phyloP scores from a whole-genome alignment of 2,797 vertebrate species.

The Platalea minor region DNA sequence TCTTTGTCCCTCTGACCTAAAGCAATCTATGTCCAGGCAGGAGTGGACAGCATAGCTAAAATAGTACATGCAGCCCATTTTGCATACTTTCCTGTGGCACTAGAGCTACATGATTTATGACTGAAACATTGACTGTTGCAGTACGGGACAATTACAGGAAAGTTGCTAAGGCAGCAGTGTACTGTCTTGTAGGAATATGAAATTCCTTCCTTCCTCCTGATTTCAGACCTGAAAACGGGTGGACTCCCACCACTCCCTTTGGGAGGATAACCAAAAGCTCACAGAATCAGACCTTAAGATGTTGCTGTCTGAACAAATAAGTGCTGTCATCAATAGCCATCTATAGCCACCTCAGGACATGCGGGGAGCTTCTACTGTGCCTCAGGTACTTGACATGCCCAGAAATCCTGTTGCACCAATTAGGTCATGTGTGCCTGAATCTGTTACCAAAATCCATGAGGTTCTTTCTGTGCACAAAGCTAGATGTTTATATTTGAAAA shows the following conservation, averaged over 20 bases:
- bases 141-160: slow-evolving; percentile 2
- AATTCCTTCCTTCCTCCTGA: slow-evolving; percentile 20
- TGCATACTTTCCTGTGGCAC: slow-evolving; percentile 19
- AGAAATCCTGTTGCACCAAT: neutral
- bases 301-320: neutral
- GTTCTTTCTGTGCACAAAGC: neutral
- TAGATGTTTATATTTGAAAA: neutral
- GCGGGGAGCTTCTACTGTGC: neutral
- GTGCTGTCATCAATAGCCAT: neutral
- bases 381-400: neutral
- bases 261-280: neutral
- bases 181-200: neutral
- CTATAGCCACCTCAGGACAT: neutral
- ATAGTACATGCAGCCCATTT: neutral
- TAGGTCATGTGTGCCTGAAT: neutral
- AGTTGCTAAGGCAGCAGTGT: neutral
- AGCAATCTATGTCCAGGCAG: neutral
- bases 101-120: slow-evolving; percentile 8
- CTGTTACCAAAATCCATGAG: neutral
- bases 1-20: slow-evolving; percentile 11
- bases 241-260: neutral
- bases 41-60: neutral
- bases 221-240: neutral
- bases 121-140: neutral
- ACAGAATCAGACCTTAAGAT: neutral